Evolutionary conservation across 1,140 invertebrate species (phyloP), one percentile per base, ranked within the genome.

Genomic region (Holcopasites calliopsidis): DNA sequence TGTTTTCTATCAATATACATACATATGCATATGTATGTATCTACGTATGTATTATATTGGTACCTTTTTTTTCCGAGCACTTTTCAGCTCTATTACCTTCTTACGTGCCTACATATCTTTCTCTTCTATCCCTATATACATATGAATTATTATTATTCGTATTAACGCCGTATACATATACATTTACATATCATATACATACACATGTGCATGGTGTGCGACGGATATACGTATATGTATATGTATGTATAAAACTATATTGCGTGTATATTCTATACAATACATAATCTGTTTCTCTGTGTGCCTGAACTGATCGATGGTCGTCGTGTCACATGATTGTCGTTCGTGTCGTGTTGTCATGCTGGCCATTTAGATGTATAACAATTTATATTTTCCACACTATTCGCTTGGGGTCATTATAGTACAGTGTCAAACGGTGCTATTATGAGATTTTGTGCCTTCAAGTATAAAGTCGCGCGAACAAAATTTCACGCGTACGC

Each of bases 271-370:
- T 65, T 86, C 78, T 86, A 87, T 86, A 84, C 86, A 85, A 83
- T 18, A 88, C 82, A 90, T 88, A 85, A 88, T 83, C 86, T 90
- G 88, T 91, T 84, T 91, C n/a, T n/a, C 86, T 92, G 89, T 92
- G 89, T 92, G 91, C 90, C 91, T 92, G 90, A 91, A 92, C 88
- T 92, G 90, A 86, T 92, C 89, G 88, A 90, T 92, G 90, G 90
- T 91, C 90, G 90, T 92, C 90, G 89, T 91, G 88, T 92, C 90
- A 92, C 91, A 91, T 91, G 90, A 91, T 91, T 92, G 91, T 92
- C 89, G 90, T 92, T 90, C 90, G 90, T 92, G 88, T 92, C 90
- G 90, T 92, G 91, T 92, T 92, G 91, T 92, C 91, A 92, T 91
- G 89, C 88, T 92, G 91, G 91, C 90, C 89, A 91, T 92, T 90